Conservation (phyloP, 2,888 invertebrate genomes). For the Cartodere bifasciata region DNA sequence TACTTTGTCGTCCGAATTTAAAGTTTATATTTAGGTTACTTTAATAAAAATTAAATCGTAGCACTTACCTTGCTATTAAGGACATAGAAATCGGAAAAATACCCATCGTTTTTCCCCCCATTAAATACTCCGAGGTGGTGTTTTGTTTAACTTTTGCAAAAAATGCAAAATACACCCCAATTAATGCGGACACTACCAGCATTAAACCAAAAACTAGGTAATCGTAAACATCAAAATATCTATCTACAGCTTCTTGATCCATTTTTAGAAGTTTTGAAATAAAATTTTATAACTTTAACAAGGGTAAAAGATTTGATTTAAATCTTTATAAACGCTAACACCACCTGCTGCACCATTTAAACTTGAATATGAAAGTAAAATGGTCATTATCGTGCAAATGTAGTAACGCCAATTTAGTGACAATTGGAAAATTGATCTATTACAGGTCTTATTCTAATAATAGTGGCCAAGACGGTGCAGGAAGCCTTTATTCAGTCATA, state of each 20-base stretch:
- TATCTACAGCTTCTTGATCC: conserved; percentile 20
- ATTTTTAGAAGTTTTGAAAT: conserved; percentile 7
- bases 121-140: conserved; percentile 57
- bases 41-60: too few relatives aligned
- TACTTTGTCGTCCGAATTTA: too few relatives aligned
- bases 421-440: conserved; percentile 25
- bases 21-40: too few relatives aligned
- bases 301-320: too few relatives aligned
- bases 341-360: too few relatives aligned
- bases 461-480: conserved; percentile 6
- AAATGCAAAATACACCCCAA: conserved; percentile 60
- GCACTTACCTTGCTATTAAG: conserved; percentile 58
- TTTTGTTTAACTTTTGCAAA: conserved; percentile 54
- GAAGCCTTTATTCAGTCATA: too few relatives aligned
- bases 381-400: conserved; percentile 23
- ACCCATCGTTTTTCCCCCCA: conserved; percentile 68
- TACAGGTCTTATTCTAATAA: too few relatives aligned
- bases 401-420: conserved; percentile 24
- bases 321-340: too few relatives aligned
- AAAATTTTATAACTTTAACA: too few relatives aligned
- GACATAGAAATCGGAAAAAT: conserved; percentile 69
- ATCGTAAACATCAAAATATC: conserved; percentile 47
- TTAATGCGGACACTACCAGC: conserved; percentile 50
- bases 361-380: conserved; percentile 12
- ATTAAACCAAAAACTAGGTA: conserved; percentile 52